Evolutionary conservation across 2,797 vertebrate genomes (phyloP).

Genomic region (Bradypodion ventrale): DNA sequence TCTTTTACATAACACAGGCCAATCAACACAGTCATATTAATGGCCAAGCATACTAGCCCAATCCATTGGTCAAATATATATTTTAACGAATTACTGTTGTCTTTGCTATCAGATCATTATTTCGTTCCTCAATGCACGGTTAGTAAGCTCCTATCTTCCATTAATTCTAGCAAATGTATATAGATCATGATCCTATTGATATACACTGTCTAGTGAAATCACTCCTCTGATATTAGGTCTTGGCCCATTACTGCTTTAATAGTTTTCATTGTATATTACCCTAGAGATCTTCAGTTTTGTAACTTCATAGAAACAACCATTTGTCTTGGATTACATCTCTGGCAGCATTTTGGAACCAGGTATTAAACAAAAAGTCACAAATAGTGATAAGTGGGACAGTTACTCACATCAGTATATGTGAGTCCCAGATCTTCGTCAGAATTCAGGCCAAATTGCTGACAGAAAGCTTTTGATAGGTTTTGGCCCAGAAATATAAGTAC

Average conservation of each 20-base stretch:
- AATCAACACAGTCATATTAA: too few species aligned
- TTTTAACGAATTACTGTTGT: too few species aligned
- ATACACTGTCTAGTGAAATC: conserved; percentile 21
- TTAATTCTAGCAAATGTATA: conserved; percentile 7
- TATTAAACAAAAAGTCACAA: conserved; percentile 35
- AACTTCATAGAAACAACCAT: conserved; percentile 28
- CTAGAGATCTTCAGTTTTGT: conserved; percentile 28
- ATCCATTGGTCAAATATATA: too few species aligned
- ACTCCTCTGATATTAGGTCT: conserved; percentile 22
- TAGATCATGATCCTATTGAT: neutral
- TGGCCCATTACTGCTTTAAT: conserved; percentile 24
- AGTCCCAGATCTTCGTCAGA: neutral
- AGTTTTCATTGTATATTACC: conserved; percentile 30
- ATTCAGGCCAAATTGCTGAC: conserved; percentile 31
- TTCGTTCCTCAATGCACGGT: neutral
- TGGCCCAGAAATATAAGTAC: conserved; percentile 19
- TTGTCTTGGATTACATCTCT: conserved; percentile 42
- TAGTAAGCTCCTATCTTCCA: neutral
- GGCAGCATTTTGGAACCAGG: neutral
- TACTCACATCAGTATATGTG: conserved; percentile 33
- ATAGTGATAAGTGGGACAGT: neutral
- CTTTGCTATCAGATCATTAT: too few species aligned
- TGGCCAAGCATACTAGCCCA: too few species aligned
- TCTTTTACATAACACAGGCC: too few species aligned
- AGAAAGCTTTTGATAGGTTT: conserved; percentile 35